A percentile compares a stretch with the other conserved stretches of the same genome.
Conservation (phyloP, 2,797 vertebrate species). For the Buceros bicornis region DNA sequence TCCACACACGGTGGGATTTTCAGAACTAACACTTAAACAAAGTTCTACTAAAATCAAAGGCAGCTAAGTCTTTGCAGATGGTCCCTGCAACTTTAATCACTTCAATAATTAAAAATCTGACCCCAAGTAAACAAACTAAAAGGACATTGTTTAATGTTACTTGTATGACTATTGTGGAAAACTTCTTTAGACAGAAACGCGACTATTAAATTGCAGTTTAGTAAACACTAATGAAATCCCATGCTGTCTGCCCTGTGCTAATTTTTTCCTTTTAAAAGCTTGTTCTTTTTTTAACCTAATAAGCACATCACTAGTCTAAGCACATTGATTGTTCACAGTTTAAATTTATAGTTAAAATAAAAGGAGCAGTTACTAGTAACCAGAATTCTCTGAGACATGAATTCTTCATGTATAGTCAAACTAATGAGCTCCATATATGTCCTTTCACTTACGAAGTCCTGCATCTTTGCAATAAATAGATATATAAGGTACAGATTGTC, state of each 20-base stretch:
- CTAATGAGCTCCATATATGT: neutral
- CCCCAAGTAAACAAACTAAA: constrained; percentile 26
- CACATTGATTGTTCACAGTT: neutral
- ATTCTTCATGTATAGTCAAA: neutral
- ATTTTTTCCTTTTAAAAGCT: constrained; percentile 57
- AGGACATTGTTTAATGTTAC: neutral
- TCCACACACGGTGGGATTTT: neutral
- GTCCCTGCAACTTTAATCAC: neutral
- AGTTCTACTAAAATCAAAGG: neutral
- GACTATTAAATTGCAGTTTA: constrained; percentile 40
- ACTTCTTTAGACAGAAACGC: constrained; percentile 5
- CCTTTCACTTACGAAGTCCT: neutral
- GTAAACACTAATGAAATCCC: constrained; percentile 53
- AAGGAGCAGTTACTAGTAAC: neutral
- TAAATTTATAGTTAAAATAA: constrained; percentile 18
- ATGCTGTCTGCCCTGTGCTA: neutral
- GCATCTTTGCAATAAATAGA: neutral
- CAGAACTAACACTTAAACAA: neutral
- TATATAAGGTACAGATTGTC: neutral
- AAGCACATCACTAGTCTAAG: constrained; percentile 23
- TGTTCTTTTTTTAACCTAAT: constrained; percentile 53
- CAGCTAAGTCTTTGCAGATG: neutral
- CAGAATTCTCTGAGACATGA: neutral
- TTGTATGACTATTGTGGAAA: constrained; percentile 8
- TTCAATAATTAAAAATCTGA: neutral